phyloP scores from a whole-genome alignment of 2,113 vertebrate species.

The Ptychochromis oligacanthus region DNA sequence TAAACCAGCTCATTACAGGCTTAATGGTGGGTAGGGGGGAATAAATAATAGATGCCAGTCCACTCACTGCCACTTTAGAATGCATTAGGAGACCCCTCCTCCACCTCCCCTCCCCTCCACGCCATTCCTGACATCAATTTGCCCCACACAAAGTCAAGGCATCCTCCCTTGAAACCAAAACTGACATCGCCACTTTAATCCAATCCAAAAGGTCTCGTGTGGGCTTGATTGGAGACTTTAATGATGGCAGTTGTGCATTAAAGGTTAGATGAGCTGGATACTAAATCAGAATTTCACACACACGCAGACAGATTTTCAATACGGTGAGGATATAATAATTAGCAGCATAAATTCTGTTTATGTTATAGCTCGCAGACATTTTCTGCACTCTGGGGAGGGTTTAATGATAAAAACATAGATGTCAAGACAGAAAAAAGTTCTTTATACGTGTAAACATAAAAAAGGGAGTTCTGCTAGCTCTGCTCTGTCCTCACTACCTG shows the following conservation, averaged over 20 bases:
- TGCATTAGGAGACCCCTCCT: conserved; percentile 54
- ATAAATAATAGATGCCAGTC: conserved; percentile 80
- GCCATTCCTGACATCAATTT: conserved; percentile 60
- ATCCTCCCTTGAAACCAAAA: conserved; percentile 62
- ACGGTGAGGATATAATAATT: neutral
- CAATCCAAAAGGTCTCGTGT: conserved; percentile 58
- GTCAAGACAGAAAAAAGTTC: neutral
- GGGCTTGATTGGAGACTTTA: conserved; percentile 40
- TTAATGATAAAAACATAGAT: conserved; percentile 30
- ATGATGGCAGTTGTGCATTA: conserved; percentile 23
- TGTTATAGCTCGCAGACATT: neutral
- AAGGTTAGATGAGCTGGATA: neutral
- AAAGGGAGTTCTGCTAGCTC: neutral
- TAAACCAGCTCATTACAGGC: conserved; percentile 78
- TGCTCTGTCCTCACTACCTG: conserved; percentile 1
- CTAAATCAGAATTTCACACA: conserved; percentile 19
- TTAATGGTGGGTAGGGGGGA: conserved; percentile 73
- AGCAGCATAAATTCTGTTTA: conserved; percentile 7
- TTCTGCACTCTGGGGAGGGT: neutral
- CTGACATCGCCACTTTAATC: conserved; percentile 61
- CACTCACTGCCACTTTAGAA: conserved; percentile 75
- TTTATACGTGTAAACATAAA: conserved; percentile 7
- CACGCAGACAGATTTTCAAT: neutral
- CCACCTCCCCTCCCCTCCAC: neutral
- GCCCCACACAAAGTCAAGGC: conserved; percentile 62